Evolutionary conservation across 2,797 vertebrate species (phyloP).

Genomic region (Pelodytes ibericus): DNA sequence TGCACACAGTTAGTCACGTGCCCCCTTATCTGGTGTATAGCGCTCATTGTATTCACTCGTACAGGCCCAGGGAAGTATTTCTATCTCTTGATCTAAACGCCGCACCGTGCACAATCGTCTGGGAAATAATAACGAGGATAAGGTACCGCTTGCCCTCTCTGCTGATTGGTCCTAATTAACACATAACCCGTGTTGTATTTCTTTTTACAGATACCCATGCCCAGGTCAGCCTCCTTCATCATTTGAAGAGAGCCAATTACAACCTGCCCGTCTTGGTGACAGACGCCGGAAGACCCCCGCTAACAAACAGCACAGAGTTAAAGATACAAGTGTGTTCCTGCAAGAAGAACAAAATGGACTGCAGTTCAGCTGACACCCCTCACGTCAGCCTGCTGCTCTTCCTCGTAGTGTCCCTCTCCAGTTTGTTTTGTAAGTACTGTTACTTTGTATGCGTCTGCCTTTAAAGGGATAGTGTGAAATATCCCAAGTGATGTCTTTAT

Average conservation of each 20-base stretch:
- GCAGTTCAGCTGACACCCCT: slow-evolving; percentile 80
- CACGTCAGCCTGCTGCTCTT: slow-evolving; percentile 70
- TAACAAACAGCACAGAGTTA: slow-evolving; percentile 91
- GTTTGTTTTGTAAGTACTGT: slow-evolving; percentile 81
- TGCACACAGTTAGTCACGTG: slow-evolving; percentile 21
- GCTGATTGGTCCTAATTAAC: slow-evolving; percentile 24
- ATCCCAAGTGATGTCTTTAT: too few relatives aligned
- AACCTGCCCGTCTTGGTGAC: slow-evolving; percentile 92
- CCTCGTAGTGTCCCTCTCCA: slow-evolving; percentile 74
- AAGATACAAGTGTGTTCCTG: slow-evolving; percentile 96
- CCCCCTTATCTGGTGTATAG: slow-evolving; percentile 17
- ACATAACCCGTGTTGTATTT: not conserved
- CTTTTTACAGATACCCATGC: slow-evolving; percentile 86
- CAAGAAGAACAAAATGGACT: slow-evolving; percentile 94
- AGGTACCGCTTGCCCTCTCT: not conserved
- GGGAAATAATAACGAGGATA: too few relatives aligned
- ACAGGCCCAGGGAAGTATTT: slow-evolving; percentile 5
- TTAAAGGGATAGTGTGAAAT: too few relatives aligned
- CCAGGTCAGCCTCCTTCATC: slow-evolving; percentile 88
- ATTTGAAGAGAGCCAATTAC: slow-evolving; percentile 95
- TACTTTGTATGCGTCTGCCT: not conserved
- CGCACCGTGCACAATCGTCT: too few relatives aligned
- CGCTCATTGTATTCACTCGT: slow-evolving; percentile 12
- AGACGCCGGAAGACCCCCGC: slow-evolving; percentile 89
- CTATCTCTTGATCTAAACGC: too few relatives aligned